Evolutionary conservation across 2,888 invertebrate genomes (phyloP), one percentile per base, ranked within the genome.

Genomic region (Microchrysa polita): DNA sequence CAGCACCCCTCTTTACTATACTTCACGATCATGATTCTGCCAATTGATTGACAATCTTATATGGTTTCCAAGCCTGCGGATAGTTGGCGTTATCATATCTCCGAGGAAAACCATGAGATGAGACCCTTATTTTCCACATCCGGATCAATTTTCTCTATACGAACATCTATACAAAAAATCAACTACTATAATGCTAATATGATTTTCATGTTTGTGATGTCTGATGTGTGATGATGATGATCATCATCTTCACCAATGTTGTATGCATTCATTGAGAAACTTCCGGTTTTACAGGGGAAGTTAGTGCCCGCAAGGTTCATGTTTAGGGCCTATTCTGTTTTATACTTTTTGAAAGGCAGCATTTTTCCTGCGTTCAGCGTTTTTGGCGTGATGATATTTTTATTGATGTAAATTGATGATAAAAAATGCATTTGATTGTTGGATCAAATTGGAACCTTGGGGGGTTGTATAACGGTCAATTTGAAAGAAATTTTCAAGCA

Each of bases 141-240:
- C 55, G 55, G 55, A 55, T 55, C 55, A 55, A 55, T 55, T 55
- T 48, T n/a, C 27, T n/a, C n/a, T n/a, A n/a, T n/a, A n/a, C 16
- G 14, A 48, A 12, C 42, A n/a, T 48, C 48, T n/a, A n/a, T n/a
- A n/a, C 48, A 12, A n/a, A 48, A 1, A n/a, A n/a, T n/a, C n/a
- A n/a, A n/a, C n/a, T n/a, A n/a, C n/a, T n/a, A 16, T 55, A 20
- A 55, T 55, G 55, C 14, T 55, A 18, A 55, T n/a, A n/a, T n/a
- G n/a, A n/a, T n/a, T n/a, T n/a, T n/a, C n/a, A n/a, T n/a, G n/a
- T n/a, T n/a, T n/a, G n/a, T n/a, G n/a, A n/a, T n/a, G n/a, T n/a
- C n/a, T n/a, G n/a, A n/a, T n/a, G n/a, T n/a, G n/a, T 55, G 18
- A 55, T 55, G 18, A 4, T 55, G 10, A 55, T 55, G 10, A 55